Evolutionary conservation across 2,113 vertebrate species (phyloP), one percentile per base, ranked within the genome.

Genomic region (Pyxicephalus adspersus): DNA sequence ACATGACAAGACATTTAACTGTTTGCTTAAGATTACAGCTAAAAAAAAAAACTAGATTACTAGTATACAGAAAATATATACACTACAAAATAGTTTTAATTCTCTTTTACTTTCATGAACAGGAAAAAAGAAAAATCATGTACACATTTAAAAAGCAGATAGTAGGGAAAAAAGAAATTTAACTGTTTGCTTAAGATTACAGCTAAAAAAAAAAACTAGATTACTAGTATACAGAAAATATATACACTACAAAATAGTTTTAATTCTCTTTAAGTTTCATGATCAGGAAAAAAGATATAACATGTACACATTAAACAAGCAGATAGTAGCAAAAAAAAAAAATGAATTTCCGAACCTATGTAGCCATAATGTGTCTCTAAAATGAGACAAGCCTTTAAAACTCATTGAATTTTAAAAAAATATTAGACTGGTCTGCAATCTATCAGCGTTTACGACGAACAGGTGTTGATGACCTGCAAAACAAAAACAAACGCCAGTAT

Each of bases 341-440:
- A 20, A 22, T 23, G 17, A 26, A 58, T 54, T 78, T 64, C 61
- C 93, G 91, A 96, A 98, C 97, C 98, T 98, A 98, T 94, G 93
- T 92, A 95, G 93, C 93, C 92, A 91, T 92, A 93, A 93, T 92
- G 90, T 97, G 98, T 95, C 97, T 99, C 98, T 96, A 98, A 96
- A 99, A 98, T 98, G 97, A 99, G 97, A 98, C 97, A 97, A 96
- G 96, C 96, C 95, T 94, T 92, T 95, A 94, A 96, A 98, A 98
- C 96, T 98, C 96, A 96, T 98, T 96, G 98, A 98, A 99, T 98
- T 98, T 95, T 94, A 95, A 93, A 51, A 52, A 73, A 95, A 89
- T 84, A 80, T 88, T 87, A 57, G 93, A 94, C 93, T 93, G 93
- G 92, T 90, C 94, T 89, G 89, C 91, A 85, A 88, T 91, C 90